phyloP scores from a whole-genome alignment of 2,888 invertebrate genomes.

The Chrysolina haemoptera region DNA sequence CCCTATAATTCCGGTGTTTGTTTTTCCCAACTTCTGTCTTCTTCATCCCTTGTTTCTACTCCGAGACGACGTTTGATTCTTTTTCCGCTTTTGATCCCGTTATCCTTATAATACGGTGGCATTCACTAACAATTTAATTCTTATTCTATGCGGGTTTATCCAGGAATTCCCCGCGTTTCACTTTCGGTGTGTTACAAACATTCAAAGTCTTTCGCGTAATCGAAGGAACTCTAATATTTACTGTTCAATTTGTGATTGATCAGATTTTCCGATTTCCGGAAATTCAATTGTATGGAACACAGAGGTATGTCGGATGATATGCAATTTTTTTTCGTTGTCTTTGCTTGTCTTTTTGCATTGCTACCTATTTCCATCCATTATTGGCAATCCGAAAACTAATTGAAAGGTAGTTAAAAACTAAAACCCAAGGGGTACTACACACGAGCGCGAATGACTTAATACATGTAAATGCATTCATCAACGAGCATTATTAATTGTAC shows the following conservation, averaged over 20 bases:
- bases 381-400: too few relatives aligned
- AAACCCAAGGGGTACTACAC: too few relatives aligned
- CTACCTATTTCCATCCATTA: too few relatives aligned
- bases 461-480: too few relatives aligned
- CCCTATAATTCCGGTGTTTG: conserved; percentile 15
- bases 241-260: neutral
- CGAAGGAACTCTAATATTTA: neutral
- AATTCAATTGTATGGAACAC: neutral
- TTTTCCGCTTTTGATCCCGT: conserved; percentile 8
- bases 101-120: conserved; percentile 1
- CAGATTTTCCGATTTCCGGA: neutral
- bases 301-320: neutral
- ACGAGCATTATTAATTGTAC: too few relatives aligned
- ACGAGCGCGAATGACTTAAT: too few relatives aligned
- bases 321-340: too few relatives aligned
- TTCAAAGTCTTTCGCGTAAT: neutral
- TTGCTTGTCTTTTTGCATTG: too few relatives aligned
- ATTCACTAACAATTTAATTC: neutral
- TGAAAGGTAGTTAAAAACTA: too few relatives aligned
- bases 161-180: neutral
- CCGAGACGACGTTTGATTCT: conserved; percentile 6
- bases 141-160: neutral
- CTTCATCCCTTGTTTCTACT: neutral
- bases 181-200: neutral
- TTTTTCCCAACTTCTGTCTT: conserved; percentile 10